Conservation (phyloP, 2,113 vertebrate genomes). For the Cololabis saira region DNA sequence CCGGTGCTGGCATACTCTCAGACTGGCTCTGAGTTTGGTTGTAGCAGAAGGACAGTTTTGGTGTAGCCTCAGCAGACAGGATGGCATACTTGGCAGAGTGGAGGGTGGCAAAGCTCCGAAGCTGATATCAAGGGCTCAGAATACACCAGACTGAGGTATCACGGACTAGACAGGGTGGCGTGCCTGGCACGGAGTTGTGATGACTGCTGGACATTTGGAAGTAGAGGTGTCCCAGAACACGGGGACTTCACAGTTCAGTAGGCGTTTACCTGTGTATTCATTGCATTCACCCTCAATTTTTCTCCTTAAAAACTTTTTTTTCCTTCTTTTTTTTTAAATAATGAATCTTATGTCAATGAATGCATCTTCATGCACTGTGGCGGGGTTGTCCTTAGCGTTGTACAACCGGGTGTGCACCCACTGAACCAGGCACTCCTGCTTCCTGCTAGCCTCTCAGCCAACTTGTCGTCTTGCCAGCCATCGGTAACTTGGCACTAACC, state of each 20-base stretch:
- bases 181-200: constrained; percentile 24
- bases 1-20: constrained; percentile 51
- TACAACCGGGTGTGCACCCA: constrained; percentile 56
- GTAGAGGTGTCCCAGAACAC: constrained; percentile 1
- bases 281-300: background rate
- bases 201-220: constrained; percentile 34
- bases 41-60: constrained; percentile 74
- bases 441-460: constrained; percentile 61
- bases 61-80: constrained; percentile 71
- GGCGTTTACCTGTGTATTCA: constrained; percentile 1
- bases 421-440: constrained; percentile 62
- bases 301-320: background rate
- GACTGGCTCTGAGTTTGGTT: constrained; percentile 64
- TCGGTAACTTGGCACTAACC: constrained; percentile 56
- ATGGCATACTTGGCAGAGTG: constrained; percentile 73
- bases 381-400: constrained; percentile 39
- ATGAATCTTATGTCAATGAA: background rate
- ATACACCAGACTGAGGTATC: constrained; percentile 65
- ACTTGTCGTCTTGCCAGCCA: constrained; percentile 67
- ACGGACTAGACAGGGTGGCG: constrained; percentile 59
- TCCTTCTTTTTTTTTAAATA: too few relatives aligned
- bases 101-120: constrained; percentile 36
- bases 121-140: constrained; percentile 49
- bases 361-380: constrained; percentile 11
- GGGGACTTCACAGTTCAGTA: background rate